Percentiles rank a stretch among this genome's conserved stretches.
Conservation (phyloP, 2,888 invertebrate species). For the Saturnia pavonia region DNA sequence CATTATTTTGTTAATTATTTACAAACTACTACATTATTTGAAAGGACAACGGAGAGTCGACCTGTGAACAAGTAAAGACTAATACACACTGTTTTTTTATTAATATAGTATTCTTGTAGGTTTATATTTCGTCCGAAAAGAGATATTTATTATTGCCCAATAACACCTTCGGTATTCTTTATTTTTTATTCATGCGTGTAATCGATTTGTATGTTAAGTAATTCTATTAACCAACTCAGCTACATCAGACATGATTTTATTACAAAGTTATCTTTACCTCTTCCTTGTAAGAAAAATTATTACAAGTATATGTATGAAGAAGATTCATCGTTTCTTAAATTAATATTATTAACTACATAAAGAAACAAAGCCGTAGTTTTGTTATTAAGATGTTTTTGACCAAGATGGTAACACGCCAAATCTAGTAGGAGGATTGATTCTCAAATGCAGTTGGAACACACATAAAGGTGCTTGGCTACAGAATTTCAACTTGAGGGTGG, state of each 20-base stretch:
- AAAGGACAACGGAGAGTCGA: constrained; percentile 14
- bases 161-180: neutral
- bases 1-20: constrained; percentile 38
- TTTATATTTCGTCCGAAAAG: neutral
- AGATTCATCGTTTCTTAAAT: no score
- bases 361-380: no score
- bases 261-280: neutral
- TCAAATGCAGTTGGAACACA: no score
- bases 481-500: no score
- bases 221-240: neutral
- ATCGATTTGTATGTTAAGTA: neutral
- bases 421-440: no score
- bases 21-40: constrained; percentile 34
- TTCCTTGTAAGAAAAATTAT: neutral
- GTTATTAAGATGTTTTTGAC: no score
- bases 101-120: neutral
- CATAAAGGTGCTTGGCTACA: no score
- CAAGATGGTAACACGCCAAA: no score
- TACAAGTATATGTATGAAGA: no score
- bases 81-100: constrained; percentile 11
- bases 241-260: neutral
- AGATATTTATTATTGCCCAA: neutral
- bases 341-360: no score
- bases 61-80: constrained; percentile 20
- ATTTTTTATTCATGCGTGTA: neutral